Evolutionary conservation across 2,888 invertebrate species (phyloP).

Genomic region (Cephus rjabovi): DNA sequence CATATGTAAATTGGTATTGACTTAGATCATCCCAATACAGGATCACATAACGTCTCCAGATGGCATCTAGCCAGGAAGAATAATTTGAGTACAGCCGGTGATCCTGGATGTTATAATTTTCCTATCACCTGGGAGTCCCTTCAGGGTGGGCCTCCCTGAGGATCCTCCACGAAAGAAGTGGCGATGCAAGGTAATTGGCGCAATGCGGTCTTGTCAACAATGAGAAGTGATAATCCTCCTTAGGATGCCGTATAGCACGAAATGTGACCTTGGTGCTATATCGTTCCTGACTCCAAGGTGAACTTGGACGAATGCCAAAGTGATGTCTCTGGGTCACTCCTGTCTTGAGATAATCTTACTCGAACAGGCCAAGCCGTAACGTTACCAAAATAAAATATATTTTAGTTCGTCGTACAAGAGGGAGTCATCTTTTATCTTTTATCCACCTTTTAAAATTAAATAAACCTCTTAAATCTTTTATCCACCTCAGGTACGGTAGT

Average conservation of each 20-base stretch:
- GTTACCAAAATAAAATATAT: slow-evolving; percentile 15
- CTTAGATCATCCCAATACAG: not conserved
- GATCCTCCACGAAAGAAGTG: not conserved
- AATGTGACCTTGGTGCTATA: slow-evolving; percentile 60
- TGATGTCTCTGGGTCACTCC: slow-evolving; percentile 60
- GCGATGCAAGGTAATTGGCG: slow-evolving; percentile 47
- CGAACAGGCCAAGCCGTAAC: slow-evolving; percentile 15
- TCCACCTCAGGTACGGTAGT: not conserved
- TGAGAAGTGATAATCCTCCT: slow-evolving; percentile 59
- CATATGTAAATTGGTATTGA: not conserved
- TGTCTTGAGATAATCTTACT: slow-evolving; percentile 47
- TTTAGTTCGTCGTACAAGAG: not conserved
- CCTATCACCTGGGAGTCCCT: not conserved
- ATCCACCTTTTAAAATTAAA: too few relatives aligned
- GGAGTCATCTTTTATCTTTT: too few relatives aligned
- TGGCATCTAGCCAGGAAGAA: not conserved
- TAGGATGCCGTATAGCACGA: slow-evolving; percentile 26
- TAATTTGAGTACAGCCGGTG: not conserved
- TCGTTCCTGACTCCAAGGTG: slow-evolving; percentile 59
- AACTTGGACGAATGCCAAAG: slow-evolving; percentile 60
- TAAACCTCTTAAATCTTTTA: not conserved
- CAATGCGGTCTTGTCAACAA: slow-evolving; percentile 59
- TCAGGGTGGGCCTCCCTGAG: not conserved
- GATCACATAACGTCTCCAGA: not conserved
- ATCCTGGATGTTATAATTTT: not conserved